Evolutionary conservation across 2,888 invertebrate genomes (phyloP).

Genomic region (Perizoma flavofasciatum): DNA sequence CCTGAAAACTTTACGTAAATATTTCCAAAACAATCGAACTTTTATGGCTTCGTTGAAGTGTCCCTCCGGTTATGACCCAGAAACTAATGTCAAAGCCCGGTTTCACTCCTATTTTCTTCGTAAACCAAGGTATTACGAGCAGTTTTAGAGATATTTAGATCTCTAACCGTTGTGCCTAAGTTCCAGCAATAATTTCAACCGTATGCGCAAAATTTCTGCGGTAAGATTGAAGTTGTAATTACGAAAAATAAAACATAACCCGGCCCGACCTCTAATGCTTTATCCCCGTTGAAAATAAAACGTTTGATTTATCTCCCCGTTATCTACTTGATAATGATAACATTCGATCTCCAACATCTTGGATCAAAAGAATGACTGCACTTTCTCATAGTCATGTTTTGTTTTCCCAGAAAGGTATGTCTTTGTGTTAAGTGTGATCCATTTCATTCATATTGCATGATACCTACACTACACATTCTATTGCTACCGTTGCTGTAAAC

Average conservation of each 20-base stretch:
- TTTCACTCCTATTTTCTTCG: constrained; percentile 67
- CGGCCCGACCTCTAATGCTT: constrained; percentile 36
- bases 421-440: constrained; percentile 29
- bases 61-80: constrained; percentile 74
- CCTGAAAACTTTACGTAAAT: constrained; percentile 29
- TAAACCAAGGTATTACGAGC: constrained; percentile 45
- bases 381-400: constrained; percentile 63
- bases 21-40: constrained; percentile 38
- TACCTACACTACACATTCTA: constrained; percentile 14
- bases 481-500: constrained; percentile 1
- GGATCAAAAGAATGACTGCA: constrained; percentile 50
- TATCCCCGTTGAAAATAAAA: constrained; percentile 48
- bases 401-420: constrained; percentile 72
- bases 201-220: constrained; percentile 27
- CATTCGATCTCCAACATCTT: constrained; percentile 65
- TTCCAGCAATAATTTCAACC: constrained; percentile 11
- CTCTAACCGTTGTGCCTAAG: constrained; percentile 28
- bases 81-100: constrained; percentile 79
- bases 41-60: constrained; percentile 56
- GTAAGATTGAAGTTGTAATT: constrained; percentile 35
- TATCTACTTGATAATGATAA: constrained; percentile 76
- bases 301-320: constrained; percentile 65
- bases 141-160: constrained; percentile 46
- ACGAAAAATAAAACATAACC: constrained; percentile 19
- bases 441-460: constrained; percentile 30